Evolutionary conservation across 1,140 invertebrate genomes (phyloP).

Genomic region (Spodoptera litura): DNA sequence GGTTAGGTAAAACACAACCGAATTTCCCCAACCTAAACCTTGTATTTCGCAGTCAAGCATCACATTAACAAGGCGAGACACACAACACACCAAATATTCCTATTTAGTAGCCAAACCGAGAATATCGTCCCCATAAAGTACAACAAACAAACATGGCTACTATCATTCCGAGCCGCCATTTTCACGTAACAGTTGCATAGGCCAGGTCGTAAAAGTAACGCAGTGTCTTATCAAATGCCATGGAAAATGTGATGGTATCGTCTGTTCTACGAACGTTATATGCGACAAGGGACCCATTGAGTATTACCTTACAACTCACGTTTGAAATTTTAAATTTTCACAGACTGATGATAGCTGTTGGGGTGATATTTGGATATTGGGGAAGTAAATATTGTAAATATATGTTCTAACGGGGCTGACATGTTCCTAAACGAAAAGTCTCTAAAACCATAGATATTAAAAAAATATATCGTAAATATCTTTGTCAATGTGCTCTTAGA

Average conservation of each 20-base stretch:
- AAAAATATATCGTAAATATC: no score
- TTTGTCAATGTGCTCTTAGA: no score
- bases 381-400: neutral
- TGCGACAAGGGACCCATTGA: conserved; percentile 70
- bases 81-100: neutral
- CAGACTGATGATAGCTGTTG: neutral
- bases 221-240: conserved; percentile 75
- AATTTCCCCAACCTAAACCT: no score
- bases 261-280: conserved; percentile 59
- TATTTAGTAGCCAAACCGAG: conserved; percentile 1
- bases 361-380: neutral
- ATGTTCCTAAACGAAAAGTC: no score
- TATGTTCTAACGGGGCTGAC: neutral
- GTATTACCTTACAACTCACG: conserved; percentile 60
- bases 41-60: neutral
- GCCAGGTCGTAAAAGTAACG: conserved; percentile 51
- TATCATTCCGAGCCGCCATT: conserved; percentile 24
- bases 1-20: no score
- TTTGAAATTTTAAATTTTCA: conserved; percentile 62
- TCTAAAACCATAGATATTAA: no score
- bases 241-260: conserved; percentile 61
- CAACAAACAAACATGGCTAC: conserved; percentile 14
- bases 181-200: conserved; percentile 31
- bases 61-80: neutral
- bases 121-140: conserved; percentile 30